Conservation (phyloP, 2,113 vertebrate genomes). For the Bubalus kerabau region DNA sequence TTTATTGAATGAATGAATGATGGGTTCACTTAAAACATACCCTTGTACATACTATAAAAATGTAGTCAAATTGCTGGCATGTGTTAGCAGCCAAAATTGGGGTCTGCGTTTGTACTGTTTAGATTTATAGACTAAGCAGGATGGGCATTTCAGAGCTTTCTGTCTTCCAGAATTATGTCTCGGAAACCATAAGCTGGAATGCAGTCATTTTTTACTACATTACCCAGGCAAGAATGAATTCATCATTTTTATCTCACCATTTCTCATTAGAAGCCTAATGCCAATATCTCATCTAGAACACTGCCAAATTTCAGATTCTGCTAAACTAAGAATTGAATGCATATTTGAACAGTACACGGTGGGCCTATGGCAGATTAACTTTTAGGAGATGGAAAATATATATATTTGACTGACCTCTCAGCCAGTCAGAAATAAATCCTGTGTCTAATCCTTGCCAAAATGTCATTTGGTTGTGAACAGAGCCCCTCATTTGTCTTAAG, state of each 20-base stretch:
- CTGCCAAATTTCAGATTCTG: constrained; percentile 45
- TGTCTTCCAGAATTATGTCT: constrained; percentile 60
- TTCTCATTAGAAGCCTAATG: constrained; percentile 70
- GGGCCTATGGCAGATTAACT: constrained; percentile 46
- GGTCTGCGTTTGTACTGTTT: not conserved
- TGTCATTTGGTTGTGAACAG: constrained; percentile 27
- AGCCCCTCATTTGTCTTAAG: not conserved
- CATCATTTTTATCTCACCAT: constrained; percentile 71
- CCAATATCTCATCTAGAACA: constrained; percentile 48
- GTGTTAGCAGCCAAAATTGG: constrained; percentile 13
- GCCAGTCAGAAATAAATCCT: constrained; percentile 51
- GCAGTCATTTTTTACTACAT: constrained; percentile 66
- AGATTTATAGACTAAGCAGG: constrained; percentile 41
- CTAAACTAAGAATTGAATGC: constrained; percentile 28
- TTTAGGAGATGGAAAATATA: constrained; percentile 51
- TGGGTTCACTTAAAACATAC: not conserved
- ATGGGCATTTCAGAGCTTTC: constrained; percentile 44
- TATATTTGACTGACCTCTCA: constrained; percentile 56
- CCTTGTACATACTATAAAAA: constrained; percentile 7
- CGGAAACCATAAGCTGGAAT: constrained; percentile 46
- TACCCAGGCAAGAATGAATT: constrained; percentile 63
- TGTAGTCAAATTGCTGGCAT: not conserved
- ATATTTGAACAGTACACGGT: constrained; percentile 20
- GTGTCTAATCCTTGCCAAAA: constrained; percentile 43
- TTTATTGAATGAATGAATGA: not conserved